A percentile compares a stretch with the other conserved stretches of the same genome.
phyloP scores from a whole-genome alignment of 2,797 vertebrate species.

The Hapalemur alaotrensis region DNA sequence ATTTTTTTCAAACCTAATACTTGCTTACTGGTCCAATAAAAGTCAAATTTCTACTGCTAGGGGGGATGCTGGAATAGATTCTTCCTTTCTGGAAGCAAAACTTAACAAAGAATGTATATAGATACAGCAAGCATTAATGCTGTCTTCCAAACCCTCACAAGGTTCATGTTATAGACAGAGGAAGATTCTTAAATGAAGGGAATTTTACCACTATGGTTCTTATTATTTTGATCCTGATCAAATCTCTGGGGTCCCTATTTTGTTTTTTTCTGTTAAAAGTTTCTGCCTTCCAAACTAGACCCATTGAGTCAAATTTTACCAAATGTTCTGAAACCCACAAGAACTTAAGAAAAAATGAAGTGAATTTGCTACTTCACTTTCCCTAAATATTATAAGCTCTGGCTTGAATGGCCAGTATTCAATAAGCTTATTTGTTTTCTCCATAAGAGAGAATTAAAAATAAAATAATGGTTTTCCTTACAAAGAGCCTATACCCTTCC shows the following conservation, averaged over 20 bases:
- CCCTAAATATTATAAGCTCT: background rate
- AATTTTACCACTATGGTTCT: background rate
- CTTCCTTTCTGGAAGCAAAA: background rate
- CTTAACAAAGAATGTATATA: background rate
- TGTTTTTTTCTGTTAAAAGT: background rate
- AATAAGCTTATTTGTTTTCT: background rate
- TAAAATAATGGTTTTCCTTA: background rate
- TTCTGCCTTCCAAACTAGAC: background rate
- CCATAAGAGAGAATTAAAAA: background rate
- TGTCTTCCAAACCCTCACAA: background rate
- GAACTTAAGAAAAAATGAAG: background rate
- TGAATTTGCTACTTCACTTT: background rate
- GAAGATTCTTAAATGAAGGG: background rate
- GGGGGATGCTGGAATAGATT: too few relatives aligned
- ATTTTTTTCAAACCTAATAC: background rate
- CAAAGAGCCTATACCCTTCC: accelerated
- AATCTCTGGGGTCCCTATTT: background rate
- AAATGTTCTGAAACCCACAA: background rate
- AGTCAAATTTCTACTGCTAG: background rate
- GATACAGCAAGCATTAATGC: background rate
- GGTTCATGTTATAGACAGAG: background rate
- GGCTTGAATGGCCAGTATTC: background rate
- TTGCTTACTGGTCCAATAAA: background rate
- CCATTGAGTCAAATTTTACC: background rate
- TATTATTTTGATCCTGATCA: background rate